These are phyloP conservation scores for Pseudochirops cupreus DNA, from an alignment of 2,797 vertebrate species.

Conservation along the genomic window DNA sequence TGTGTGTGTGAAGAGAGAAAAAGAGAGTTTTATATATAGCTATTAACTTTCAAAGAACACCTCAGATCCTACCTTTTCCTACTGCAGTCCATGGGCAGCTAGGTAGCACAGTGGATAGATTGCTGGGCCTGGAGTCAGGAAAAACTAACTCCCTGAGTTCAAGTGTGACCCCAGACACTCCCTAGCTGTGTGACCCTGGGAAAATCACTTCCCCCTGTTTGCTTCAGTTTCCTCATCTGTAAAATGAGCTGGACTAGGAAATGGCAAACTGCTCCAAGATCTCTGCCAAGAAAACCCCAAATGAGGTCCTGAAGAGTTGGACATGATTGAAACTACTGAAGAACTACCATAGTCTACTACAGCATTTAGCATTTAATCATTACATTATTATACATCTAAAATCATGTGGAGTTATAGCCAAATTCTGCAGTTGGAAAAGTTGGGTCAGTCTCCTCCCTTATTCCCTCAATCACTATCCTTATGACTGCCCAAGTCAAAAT, in stretches of 20 bases:
- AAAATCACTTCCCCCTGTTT: neutral
- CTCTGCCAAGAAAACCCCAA: neutral
- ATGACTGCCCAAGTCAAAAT: neutral
- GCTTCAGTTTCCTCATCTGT: neutral
- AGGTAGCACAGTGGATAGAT: neutral
- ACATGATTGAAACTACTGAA: neutral
- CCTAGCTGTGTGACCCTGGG: neutral
- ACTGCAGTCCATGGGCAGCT: neutral
- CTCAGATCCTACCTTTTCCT: neutral
- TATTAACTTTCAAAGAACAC: neutral
- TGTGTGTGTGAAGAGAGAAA: no score
- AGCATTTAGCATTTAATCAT: neutral
- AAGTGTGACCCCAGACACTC: neutral
- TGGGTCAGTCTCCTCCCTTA: neutral
- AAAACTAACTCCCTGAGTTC: neutral
- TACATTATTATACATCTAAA: neutral
- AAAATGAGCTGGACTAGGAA: neutral
- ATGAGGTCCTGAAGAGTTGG: neutral
- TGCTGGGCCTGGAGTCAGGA: neutral
- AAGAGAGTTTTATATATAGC: no score
- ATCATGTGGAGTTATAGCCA: neutral
- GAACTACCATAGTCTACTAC: neutral
- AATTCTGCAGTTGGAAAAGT: neutral
- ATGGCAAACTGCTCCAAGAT: neutral
- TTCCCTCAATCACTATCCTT: neutral